Percentiles rank a stretch among this genome's conserved stretches.
These are phyloP conservation scores for Phrynocephalus vlangalii DNA, from an alignment of 2,797 vertebrate species.

Conservation along the genomic window DNA sequence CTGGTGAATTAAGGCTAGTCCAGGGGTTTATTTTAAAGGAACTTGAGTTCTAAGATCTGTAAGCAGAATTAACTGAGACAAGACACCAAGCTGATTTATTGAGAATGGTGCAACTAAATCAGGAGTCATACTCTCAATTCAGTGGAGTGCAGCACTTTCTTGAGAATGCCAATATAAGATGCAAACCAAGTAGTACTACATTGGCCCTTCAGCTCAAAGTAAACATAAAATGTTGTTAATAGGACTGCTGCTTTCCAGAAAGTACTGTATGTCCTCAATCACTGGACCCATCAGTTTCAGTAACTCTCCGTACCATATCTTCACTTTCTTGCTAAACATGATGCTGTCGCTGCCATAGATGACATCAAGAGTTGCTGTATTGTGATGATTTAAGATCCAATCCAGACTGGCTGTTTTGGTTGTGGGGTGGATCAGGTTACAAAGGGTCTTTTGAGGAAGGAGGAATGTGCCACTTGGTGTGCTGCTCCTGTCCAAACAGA, in stretches of 20 bases:
- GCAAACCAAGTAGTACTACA: neutral
- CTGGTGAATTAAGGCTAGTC: neutral
- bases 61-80: neutral
- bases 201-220: neutral
- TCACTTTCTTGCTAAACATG: neutral
- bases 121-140: slow-evolving; percentile 1
- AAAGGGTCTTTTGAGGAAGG: no score
- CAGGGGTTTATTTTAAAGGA: slow-evolving; percentile 8
- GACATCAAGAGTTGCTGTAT: neutral
- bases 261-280: neutral
- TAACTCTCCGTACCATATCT: neutral
- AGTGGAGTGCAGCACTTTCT: slow-evolving; percentile 9
- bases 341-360: neutral
- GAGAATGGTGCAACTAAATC: slow-evolving; percentile 19
- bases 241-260: neutral
- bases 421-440: no score
- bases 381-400: neutral
- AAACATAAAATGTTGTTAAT: neutral
- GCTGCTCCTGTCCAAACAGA: no score
- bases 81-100: neutral
- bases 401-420: neutral
- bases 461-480: no score
- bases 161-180: slow-evolving; percentile 7
- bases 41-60: neutral
- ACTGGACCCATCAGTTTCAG: neutral